phyloP scores from a whole-genome alignment of 2,888 invertebrate species.

The Tipula unca region DNA sequence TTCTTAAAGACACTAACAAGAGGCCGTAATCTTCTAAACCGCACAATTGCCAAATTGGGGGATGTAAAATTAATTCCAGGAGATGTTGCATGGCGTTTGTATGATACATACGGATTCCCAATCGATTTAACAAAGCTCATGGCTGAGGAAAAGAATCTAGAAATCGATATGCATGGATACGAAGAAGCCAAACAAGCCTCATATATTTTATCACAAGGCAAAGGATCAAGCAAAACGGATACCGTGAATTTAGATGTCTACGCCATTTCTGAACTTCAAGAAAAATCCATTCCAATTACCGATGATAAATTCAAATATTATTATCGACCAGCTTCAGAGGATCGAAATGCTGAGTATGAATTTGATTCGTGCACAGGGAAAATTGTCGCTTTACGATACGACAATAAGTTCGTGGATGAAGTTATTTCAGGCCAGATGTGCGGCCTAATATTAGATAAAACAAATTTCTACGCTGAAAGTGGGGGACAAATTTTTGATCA shows the following conservation, averaged over 20 bases:
- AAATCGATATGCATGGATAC: constrained; percentile 82
- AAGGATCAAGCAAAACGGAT: constrained; percentile 70
- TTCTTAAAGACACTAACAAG: constrained; percentile 91
- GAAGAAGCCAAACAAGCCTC: constrained; percentile 88
- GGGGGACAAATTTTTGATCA: constrained; percentile 98
- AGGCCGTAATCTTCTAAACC: constrained; percentile 81
- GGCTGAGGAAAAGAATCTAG: constrained; percentile 90
- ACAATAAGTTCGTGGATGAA: constrained; percentile 77
- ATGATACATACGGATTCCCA: constrained; percentile 99
- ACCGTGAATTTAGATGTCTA: constrained; percentile 89
- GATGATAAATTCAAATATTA: constrained; percentile 89
- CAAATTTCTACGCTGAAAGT: constrained; percentile 97
- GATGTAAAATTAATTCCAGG: constrained; percentile 72
- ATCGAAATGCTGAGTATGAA: constrained; percentile 62
- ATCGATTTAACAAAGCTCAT: constrained; percentile 95
- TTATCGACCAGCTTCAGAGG: constrained; percentile 59
- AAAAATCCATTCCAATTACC: constrained; percentile 64
- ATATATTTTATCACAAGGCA: constrained; percentile 80
- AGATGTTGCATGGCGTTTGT: constrained; percentile 95
- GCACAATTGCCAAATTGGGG: constrained; percentile 78
- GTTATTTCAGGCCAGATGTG: constrained; percentile 80
- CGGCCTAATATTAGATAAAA: constrained; percentile 82
- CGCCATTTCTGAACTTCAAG: constrained; percentile 84
- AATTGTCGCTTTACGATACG: constrained; percentile 70
- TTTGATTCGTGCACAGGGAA: constrained; percentile 65